Conservation (phyloP, 2,888 invertebrate species). For the Drosophila borealis region DNA sequence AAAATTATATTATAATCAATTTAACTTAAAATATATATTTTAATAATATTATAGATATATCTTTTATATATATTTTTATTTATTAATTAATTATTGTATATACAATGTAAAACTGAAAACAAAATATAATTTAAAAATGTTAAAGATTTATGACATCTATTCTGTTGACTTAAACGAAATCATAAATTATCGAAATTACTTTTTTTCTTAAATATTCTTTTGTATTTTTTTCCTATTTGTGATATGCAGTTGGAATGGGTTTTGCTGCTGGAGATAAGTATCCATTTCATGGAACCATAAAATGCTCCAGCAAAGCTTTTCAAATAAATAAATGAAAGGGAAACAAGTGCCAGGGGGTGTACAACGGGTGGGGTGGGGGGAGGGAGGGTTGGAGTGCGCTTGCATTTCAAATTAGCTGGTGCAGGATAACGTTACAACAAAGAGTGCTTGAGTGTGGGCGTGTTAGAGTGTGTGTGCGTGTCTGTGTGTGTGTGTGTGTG, state of each 20-base stretch:
- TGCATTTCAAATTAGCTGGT: constrained; percentile 33
- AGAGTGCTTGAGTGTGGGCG: background rate
- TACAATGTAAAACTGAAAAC: background rate
- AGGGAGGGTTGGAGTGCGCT: constrained; percentile 1
- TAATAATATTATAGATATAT: too few species aligned
- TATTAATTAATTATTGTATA: too few species aligned
- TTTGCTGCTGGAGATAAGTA: background rate
- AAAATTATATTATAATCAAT: too few species aligned
- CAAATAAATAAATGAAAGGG: constrained; percentile 9
- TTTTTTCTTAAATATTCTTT: background rate
- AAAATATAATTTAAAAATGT: background rate
- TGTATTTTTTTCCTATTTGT: background rate
- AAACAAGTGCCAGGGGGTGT: background rate
- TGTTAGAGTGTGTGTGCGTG: background rate
- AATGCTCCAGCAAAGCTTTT: background rate
- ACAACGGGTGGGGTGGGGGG: background rate
- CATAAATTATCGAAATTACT: background rate
- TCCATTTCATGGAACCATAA: background rate
- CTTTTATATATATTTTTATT: too few species aligned
- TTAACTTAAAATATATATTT: too few species aligned
- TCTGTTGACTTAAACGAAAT: background rate
- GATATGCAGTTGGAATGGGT: background rate
- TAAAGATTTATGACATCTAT: too few species aligned
- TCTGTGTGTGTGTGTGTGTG: background rate
- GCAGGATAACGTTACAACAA: constrained; percentile 27